These are phyloP conservation scores for Stigmatopora nigra DNA, from an alignment of 2,113 vertebrate genomes.

Conservation along the genomic window DNA sequence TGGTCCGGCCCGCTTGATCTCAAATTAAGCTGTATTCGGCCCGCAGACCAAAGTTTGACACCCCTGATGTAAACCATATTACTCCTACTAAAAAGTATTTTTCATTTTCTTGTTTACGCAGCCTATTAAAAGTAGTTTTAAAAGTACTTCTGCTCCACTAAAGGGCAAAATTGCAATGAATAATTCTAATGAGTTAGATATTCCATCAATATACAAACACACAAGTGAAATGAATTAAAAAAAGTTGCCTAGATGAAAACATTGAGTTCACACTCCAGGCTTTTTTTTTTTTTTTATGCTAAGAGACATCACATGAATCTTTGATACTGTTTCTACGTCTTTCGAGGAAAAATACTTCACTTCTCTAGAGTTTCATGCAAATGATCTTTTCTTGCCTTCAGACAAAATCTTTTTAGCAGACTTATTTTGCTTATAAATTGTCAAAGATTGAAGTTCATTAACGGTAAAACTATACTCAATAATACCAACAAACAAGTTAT, in stretches of 20 bases:
- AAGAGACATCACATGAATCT: constrained; percentile 50
- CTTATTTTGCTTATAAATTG: neutral
- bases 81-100: neutral
- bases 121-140: constrained; percentile 27
- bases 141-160: constrained; percentile 30
- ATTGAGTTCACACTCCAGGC: constrained; percentile 28
- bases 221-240: constrained; percentile 27
- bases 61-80: no score
- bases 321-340: constrained; percentile 35
- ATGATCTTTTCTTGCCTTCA: constrained; percentile 20
- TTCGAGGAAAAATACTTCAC: constrained; percentile 39
- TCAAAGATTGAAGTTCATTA: neutral
- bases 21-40: no score
- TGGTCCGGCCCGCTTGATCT: no score
- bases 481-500: neutral
- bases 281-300: constrained; percentile 45
- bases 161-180: constrained; percentile 50
- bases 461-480: neutral
- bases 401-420: constrained; percentile 16
- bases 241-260: constrained; percentile 23
- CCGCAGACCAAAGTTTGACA: no score
- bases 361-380: constrained; percentile 44
- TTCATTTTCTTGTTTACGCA: neutral
- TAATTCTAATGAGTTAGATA: constrained; percentile 55
- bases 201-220: constrained; percentile 43